phyloP scores from a whole-genome alignment of 2,888 invertebrate genomes.

The Noctuana brunneofusca region DNA sequence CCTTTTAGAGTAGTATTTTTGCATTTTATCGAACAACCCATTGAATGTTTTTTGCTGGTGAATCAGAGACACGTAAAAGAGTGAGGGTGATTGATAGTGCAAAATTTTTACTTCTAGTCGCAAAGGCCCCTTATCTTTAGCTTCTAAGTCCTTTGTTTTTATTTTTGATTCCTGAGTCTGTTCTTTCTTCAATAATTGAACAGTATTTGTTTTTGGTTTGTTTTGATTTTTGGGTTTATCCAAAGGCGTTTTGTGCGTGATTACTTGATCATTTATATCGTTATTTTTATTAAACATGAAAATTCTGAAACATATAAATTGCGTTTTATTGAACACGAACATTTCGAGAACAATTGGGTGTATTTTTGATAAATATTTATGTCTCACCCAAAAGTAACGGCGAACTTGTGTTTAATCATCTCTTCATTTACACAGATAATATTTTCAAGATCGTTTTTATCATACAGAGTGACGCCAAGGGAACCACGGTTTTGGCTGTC shows the following conservation, averaged over 20 bases:
- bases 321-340: not conserved
- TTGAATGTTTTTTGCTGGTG: slow-evolving; percentile 71
- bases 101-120: slow-evolving; percentile 76
- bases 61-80: slow-evolving; percentile 83
- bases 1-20: slow-evolving; percentile 72
- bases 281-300: slow-evolving; percentile 59
- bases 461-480: slow-evolving; percentile 62
- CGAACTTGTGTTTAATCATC: slow-evolving; percentile 70
- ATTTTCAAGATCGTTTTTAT: slow-evolving; percentile 53
- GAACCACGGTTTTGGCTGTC: slow-evolving; percentile 56
- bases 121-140: slow-evolving; percentile 75
- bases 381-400: slow-evolving; percentile 66
- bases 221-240: slow-evolving; percentile 41
- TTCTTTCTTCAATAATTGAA: slow-evolving; percentile 51
- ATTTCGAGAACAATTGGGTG: not conserved
- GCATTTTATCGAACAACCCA: slow-evolving; percentile 78
- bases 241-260: slow-evolving; percentile 54
- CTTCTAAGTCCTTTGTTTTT: slow-evolving; percentile 55
- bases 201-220: slow-evolving; percentile 42
- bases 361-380: not conserved
- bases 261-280: slow-evolving; percentile 52
- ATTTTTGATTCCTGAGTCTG: slow-evolving; percentile 37
- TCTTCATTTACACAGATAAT: slow-evolving; percentile 63
- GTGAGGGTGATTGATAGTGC: slow-evolving; percentile 80
- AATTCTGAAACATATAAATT: slow-evolving; percentile 46